Percentiles rank a stretch among this genome's conserved stretches.
Conservation (phyloP, 2,113 vertebrate genomes). For the Urocitellus parryii region DNA sequence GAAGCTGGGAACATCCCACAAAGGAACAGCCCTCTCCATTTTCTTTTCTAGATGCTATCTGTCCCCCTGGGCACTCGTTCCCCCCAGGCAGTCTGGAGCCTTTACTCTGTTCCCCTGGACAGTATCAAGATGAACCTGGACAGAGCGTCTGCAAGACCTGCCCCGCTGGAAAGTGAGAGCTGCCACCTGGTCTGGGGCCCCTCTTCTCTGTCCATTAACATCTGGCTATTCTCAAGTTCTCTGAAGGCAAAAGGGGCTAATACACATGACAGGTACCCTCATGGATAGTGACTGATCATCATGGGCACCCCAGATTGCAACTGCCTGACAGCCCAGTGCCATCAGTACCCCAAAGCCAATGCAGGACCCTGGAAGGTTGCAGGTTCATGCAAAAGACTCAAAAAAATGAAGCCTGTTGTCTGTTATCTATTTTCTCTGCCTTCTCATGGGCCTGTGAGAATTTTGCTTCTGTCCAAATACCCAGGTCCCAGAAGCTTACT, state of each 20-base stretch:
- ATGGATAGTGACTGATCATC: background rate
- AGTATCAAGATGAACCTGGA: slow-evolving; percentile 90
- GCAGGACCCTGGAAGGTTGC: background rate
- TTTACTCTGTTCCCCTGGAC: slow-evolving; percentile 89
- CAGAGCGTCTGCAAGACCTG: slow-evolving; percentile 87
- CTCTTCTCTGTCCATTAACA: background rate
- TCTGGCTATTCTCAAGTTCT: background rate
- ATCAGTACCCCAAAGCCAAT: background rate
- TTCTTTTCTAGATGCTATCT: slow-evolving; percentile 83
- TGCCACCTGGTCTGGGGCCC: rapidly evolving
- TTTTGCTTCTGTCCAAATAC: background rate
- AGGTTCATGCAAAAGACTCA: background rate
- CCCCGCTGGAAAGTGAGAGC: slow-evolving; percentile 85
- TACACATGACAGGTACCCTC: background rate
- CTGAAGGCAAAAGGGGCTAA: background rate
- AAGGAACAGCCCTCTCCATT: background rate
- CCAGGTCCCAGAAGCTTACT: background rate
- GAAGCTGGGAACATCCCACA: background rate
- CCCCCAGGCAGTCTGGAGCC: slow-evolving; percentile 90
- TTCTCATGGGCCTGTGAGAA: background rate
- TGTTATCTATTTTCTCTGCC: background rate
- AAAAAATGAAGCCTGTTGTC: background rate
- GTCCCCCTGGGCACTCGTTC: slow-evolving; percentile 91
- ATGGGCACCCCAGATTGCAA: rapidly evolving
- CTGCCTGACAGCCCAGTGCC: background rate